Conservation (phyloP, 2,113 vertebrate species). For the Barbus barbus region DNA sequence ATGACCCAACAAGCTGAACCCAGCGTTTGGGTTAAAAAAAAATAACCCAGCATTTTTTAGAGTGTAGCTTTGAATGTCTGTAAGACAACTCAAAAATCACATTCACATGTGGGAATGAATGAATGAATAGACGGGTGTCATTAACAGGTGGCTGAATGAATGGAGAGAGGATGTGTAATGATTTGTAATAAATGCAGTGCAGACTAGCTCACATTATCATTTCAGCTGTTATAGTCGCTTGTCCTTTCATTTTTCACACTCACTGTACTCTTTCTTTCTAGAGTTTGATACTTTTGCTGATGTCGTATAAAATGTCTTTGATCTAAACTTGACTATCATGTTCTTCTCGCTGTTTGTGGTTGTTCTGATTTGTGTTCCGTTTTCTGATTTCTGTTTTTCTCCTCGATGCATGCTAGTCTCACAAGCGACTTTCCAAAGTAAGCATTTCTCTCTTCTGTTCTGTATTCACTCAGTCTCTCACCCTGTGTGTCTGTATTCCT, state of each 20-base stretch:
- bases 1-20: too few species aligned
- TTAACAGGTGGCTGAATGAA: background rate
- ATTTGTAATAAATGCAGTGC: background rate
- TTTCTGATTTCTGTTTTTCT: conserved; percentile 83
- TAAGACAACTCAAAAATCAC: background rate
- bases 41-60: too few species aligned
- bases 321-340: conserved; percentile 69
- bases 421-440: conserved; percentile 99
- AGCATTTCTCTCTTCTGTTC: conserved; percentile 87
- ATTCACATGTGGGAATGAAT: background rate
- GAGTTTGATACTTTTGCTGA: conserved; percentile 22
- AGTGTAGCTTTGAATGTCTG: background rate
- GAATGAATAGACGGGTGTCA: background rate
- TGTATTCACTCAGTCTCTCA: conserved; percentile 57
- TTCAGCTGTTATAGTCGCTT: background rate
- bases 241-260: background rate
- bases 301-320: conserved; percentile 66
- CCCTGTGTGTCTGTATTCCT: conserved; percentile 35
- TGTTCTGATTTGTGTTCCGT: conserved; percentile 65
- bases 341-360: conserved; percentile 64
- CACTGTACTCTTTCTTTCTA: conserved; percentile 40
- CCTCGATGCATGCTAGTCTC: conserved; percentile 93
- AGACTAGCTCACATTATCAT: background rate
- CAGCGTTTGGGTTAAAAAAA: too few species aligned
- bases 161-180: background rate